phyloP scores from a whole-genome alignment of 2,888 invertebrate genomes.

The Nemoura dubitans region DNA sequence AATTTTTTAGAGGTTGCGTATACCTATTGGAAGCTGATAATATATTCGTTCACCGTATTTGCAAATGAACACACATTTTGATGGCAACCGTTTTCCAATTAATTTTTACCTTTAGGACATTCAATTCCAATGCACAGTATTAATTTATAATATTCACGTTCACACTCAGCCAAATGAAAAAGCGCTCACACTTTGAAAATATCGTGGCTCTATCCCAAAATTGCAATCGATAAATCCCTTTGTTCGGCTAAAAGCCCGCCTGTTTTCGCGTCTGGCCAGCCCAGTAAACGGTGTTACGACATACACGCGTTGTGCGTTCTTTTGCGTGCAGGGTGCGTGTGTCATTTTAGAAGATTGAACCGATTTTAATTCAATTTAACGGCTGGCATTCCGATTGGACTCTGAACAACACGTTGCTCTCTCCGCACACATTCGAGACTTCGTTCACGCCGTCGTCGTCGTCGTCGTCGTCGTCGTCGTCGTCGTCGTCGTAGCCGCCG shows the following conservation, averaged over 20 bases:
- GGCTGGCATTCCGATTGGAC: slow-evolving; percentile 14
- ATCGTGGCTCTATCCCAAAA: slow-evolving; percentile 25
- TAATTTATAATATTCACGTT: slow-evolving; percentile 39
- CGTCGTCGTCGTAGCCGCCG: too few species aligned
- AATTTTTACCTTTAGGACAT: background rate
- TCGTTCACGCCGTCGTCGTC: too few species aligned
- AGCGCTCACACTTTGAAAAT: slow-evolving; percentile 30
- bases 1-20: too few species aligned
- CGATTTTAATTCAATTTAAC: slow-evolving; percentile 45
- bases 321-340: slow-evolving; percentile 27
- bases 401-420: background rate
- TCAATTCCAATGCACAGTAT: background rate
- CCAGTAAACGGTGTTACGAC: background rate
- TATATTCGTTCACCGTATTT: too few species aligned
- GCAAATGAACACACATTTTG: background rate
- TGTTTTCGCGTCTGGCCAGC: background rate
- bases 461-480: too few species aligned
- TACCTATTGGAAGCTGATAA: too few species aligned
- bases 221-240: slow-evolving; percentile 39
- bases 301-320: background rate
- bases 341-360: slow-evolving; percentile 46
- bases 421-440: background rate
- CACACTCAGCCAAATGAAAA: slow-evolving; percentile 21
- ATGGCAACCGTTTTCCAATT: background rate
- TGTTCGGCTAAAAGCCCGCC: slow-evolving; percentile 22